Percentiles rank a stretch among this genome's conserved stretches.
phyloP scores from a whole-genome alignment of 64 coral and sea anemone genomes.

The Porites lutea region DNA sequence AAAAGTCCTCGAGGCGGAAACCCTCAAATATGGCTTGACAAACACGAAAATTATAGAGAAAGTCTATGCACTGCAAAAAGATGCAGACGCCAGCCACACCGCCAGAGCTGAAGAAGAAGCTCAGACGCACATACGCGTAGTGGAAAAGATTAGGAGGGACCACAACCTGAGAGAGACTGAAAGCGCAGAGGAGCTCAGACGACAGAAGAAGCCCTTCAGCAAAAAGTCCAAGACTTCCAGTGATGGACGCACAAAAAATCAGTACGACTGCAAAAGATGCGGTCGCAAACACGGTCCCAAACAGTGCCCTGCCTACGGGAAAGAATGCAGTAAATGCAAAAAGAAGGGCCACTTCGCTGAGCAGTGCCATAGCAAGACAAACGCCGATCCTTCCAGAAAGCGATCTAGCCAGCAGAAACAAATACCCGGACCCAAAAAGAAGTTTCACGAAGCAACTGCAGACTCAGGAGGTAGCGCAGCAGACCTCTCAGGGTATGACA shows the following conservation, averaged over 20 bases:
- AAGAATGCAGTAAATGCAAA: conserved; percentile 88
- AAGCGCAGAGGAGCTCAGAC: conserved; percentile 71
- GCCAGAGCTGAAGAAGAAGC: conserved; percentile 83
- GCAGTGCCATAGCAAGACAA: conserved; percentile 71
- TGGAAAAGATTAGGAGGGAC: conserved; percentile 88
- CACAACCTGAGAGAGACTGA: conserved; percentile 86
- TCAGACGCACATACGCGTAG: conserved; percentile 84
- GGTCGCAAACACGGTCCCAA: conserved; percentile 5
- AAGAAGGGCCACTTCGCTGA: conserved; percentile 80
- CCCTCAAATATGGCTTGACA: conserved; percentile 87
- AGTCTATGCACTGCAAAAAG: conserved; percentile 82
- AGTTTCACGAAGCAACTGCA: conserved; percentile 88
- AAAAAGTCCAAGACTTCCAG: conserved; percentile 72
- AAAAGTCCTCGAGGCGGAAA: conserved; percentile 85
- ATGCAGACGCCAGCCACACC: conserved; percentile 78
- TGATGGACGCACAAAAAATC: conserved; percentile 75
- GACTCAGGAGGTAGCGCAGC: conserved; percentile 86
- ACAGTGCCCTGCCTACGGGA: conserved; percentile 75
- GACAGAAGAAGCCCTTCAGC: conserved; percentile 11
- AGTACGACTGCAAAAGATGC: conserved; percentile 62
- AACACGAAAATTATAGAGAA: conserved; percentile 86
- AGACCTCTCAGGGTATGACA: conserved; percentile 78
- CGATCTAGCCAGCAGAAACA: conserved; percentile 78
- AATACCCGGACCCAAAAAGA: conserved; percentile 84
- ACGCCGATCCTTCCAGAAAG: conserved; percentile 49